These are phyloP conservation scores for Oxyura jamaicensis DNA, from an alignment of 2,113 vertebrate species.

Conservation along the genomic window DNA sequence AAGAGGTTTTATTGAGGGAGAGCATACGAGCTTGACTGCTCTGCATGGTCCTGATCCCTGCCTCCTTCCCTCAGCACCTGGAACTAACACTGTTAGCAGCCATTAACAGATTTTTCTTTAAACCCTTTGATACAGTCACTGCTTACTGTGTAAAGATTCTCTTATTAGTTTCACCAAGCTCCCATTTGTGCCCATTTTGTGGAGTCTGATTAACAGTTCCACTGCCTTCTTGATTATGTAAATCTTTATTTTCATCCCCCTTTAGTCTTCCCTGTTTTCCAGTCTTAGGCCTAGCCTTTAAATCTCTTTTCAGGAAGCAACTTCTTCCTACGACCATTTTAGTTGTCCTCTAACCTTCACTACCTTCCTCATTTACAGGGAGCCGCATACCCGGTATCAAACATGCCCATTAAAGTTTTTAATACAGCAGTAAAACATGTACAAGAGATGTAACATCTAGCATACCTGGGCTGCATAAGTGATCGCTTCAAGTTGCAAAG, in stretches of 20 bases:
- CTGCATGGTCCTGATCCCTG: background rate
- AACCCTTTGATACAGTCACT: background rate
- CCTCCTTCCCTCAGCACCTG: background rate
- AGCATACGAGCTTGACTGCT: background rate
- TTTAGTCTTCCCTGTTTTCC: background rate
- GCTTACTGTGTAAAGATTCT: background rate
- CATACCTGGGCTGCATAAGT: conserved; percentile 95
- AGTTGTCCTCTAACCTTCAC: background rate
- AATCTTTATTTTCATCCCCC: background rate
- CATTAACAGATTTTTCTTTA: background rate
- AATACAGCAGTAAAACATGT: background rate
- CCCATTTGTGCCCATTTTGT: background rate
- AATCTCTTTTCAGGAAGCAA: background rate
- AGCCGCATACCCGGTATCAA: accelerated
- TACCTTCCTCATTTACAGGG: background rate
- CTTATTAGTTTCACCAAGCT: background rate
- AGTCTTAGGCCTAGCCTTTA: background rate
- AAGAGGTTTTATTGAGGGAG: background rate
- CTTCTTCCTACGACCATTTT: background rate
- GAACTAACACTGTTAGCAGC: background rate
- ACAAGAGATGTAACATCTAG: background rate
- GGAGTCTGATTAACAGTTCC: background rate
- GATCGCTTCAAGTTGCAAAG: conserved; percentile 95
- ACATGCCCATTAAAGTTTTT: background rate
- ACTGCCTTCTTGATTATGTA: background rate